Percentiles rank a stretch among this genome's conserved stretches.
These are phyloP conservation scores for Trididemnum miniatum DNA, from an alignment of 23 tunicate species.

Conservation along the genomic window DNA sequence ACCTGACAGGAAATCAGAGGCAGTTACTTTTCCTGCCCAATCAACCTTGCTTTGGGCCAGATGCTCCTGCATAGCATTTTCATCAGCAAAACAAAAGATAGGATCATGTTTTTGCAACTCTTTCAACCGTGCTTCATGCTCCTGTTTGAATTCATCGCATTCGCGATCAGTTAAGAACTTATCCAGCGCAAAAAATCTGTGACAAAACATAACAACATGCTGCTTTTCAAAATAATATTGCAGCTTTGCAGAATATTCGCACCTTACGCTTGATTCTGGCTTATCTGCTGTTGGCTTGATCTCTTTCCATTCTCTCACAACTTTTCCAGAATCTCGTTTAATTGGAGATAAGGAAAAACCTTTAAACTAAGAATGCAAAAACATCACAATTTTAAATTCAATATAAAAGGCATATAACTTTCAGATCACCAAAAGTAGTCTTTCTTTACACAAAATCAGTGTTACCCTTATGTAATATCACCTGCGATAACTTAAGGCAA, in stretches of 20 bases:
- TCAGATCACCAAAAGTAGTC: no score
- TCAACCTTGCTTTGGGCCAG: not conserved
- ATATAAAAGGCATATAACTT: no score
- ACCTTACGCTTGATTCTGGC: not conserved
- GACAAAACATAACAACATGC: no score
- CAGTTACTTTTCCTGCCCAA: not conserved
- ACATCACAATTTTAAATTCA: no score
- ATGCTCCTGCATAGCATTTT: not conserved
- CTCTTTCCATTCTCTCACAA: not conserved
- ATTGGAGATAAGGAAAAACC: no score
- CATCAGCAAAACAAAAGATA: not conserved
- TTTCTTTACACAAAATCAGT: no score
- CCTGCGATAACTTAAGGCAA: no score
- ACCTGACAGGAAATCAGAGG: not conserved
- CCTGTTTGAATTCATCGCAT: not conserved
- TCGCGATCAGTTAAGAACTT: no score
- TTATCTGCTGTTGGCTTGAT: not conserved
- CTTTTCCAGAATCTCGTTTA: not conserved
- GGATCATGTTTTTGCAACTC: not conserved
- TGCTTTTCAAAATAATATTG: no score
- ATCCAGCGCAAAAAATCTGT: no score
- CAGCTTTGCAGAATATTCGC: not conserved
- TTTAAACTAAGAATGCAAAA: no score
- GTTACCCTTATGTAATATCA: no score
- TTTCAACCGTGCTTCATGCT: not conserved